Evolutionary conservation across 2,888 invertebrate genomes (phyloP).

Genomic region (Caenorhabditis sp.): DNA sequence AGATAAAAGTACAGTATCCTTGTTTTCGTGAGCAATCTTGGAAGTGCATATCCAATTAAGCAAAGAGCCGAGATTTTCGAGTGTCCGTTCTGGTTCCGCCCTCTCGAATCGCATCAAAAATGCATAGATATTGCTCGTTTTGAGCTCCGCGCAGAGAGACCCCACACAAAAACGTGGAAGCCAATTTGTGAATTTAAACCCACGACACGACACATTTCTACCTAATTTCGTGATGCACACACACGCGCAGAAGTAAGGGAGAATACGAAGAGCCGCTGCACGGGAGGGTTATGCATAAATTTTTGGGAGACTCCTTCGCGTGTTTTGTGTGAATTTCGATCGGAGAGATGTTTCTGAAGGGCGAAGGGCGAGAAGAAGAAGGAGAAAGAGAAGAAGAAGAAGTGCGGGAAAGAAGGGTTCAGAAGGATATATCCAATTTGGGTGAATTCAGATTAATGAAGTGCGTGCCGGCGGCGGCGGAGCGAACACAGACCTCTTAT

Average conservation of each 20-base stretch:
- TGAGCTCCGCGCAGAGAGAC: constrained; percentile 1
- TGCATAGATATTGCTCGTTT: constrained; percentile 42
- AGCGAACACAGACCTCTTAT: too few species aligned
- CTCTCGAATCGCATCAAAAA: constrained; percentile 11
- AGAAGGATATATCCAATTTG: constrained; percentile 9
- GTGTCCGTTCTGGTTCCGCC: neutral
- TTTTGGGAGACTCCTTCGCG: constrained; percentile 8
- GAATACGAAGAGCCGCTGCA: neutral
- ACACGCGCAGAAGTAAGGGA: constrained; percentile 1
- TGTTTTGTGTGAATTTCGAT: constrained; percentile 21
- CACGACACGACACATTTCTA: neutral
- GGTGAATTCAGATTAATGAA: neutral
- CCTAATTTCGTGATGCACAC: constrained; percentile 19
- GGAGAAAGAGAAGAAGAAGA: neutral
- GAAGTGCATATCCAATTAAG: neutral
- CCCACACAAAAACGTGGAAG: neutral
- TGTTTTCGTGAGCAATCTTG: neutral
- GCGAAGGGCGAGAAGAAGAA: neutral
- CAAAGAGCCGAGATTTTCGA: constrained; percentile 1
- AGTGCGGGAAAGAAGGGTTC: neutral
- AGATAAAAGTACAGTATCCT: neutral
- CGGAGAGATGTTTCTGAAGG: constrained; percentile 1
- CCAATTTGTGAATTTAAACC: constrained; percentile 20
- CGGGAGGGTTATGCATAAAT: constrained; percentile 31
- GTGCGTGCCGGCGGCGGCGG: too few species aligned